Percentiles rank a stretch among this genome's conserved stretches.
phyloP scores from a whole-genome alignment of 1,140 invertebrate genomes.

The Glossosoma conforme region DNA sequence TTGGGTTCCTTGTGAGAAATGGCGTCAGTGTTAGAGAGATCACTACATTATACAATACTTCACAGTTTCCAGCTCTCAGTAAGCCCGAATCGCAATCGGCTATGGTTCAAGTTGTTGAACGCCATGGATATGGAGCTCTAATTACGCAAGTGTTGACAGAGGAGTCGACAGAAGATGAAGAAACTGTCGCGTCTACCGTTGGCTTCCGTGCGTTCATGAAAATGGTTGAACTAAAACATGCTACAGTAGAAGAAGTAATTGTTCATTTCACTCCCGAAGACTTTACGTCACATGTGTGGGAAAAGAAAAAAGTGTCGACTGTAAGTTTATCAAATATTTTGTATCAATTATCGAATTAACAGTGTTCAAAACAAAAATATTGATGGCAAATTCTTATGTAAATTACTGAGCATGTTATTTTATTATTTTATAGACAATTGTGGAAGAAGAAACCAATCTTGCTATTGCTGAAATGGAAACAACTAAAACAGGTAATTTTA shows the following conservation, averaged over 20 bases:
- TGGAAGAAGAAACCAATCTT: too few relatives aligned
- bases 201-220: slow-evolving; percentile 78
- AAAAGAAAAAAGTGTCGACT: slow-evolving; percentile 61
- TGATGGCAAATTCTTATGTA: not conserved
- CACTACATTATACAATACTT: slow-evolving; percentile 68
- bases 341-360: not conserved
- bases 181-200: slow-evolving; percentile 66
- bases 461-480: too few relatives aligned
- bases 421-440: too few relatives aligned
- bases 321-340: slow-evolving; percentile 38
- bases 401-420: too few relatives aligned
- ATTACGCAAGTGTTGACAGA: slow-evolving; percentile 76
- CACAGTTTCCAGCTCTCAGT: slow-evolving; percentile 70
- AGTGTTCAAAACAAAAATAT: not conserved
- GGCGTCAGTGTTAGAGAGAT: slow-evolving; percentile 74
- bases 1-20: slow-evolving; percentile 68
- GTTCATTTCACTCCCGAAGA: slow-evolving; percentile 75
- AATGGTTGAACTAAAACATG: slow-evolving; percentile 75
- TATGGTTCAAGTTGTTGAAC: slow-evolving; percentile 73
- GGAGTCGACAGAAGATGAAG: slow-evolving; percentile 68
- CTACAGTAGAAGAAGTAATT: slow-evolving; percentile 77
- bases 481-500: too few relatives aligned
- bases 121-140: slow-evolving; percentile 70
- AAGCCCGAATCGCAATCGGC: slow-evolving; percentile 75
- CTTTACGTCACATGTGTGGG: slow-evolving; percentile 72